A percentile compares a stretch with the other conserved stretches of the same genome.
These are phyloP conservation scores for Aphodius sticticus DNA, from an alignment of 2,888 invertebrate species.

Conservation along the genomic window DNA sequence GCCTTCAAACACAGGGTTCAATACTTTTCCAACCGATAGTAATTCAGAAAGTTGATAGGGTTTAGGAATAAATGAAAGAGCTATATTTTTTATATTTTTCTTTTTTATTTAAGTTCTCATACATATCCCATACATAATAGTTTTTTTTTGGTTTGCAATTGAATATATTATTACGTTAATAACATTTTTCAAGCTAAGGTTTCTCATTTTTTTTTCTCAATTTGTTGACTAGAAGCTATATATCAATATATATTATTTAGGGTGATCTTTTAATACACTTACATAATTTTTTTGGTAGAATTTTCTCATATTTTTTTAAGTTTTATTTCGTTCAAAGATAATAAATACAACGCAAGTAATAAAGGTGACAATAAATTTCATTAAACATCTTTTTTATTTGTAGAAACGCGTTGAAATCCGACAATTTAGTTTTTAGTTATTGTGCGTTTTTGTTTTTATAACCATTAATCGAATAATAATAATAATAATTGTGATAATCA, in stretches of 20 bases:
- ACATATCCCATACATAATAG: constrained; percentile 63
- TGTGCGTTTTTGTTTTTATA: background rate
- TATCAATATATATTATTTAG: constrained; percentile 54
- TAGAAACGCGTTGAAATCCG: constrained; percentile 42
- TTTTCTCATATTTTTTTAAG: constrained; percentile 27
- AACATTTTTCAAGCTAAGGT: constrained; percentile 59
- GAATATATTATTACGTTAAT: constrained; percentile 59
- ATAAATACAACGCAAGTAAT: constrained; percentile 48
- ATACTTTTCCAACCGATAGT: no score
- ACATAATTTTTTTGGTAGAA: constrained; percentile 46
- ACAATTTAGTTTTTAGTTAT: constrained; percentile 8
- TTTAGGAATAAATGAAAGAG: no score
- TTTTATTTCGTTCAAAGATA: constrained; percentile 8
- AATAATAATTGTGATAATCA: background rate
- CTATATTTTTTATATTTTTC: constrained; percentile 45
- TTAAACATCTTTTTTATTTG: constrained; percentile 12
- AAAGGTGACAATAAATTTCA: constrained; percentile 47
- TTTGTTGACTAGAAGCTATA: constrained; percentile 52
- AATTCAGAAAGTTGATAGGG: no score
- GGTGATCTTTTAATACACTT: constrained; percentile 57
- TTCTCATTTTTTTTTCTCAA: constrained; percentile 43
- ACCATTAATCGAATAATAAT: background rate
- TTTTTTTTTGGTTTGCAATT: constrained; percentile 51
- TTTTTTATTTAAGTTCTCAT: constrained; percentile 59
- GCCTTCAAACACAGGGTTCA: no score